Conservation (phyloP, 2,888 invertebrate genomes). For the Drosophila parthenogenetica region DNA sequence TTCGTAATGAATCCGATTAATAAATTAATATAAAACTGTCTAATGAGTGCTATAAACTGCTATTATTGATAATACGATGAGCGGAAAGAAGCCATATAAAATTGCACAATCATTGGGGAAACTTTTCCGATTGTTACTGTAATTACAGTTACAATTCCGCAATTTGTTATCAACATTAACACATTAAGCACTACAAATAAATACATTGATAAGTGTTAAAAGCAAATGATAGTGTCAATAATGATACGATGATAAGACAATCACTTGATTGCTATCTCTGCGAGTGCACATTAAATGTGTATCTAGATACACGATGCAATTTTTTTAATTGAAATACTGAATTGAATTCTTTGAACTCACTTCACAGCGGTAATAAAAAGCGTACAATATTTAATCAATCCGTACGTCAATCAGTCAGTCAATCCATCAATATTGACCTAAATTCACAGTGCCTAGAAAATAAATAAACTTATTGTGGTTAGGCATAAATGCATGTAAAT, state of each 20-base stretch:
- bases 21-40: not conserved
- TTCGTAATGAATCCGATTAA: not conserved
- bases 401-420: conserved; percentile 23
- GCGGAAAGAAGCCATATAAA: conserved; percentile 33
- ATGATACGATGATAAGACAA: conserved; percentile 24
- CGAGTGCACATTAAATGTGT: conserved; percentile 6
- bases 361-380: conserved; percentile 34
- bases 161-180: conserved; percentile 18
- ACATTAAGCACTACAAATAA: conserved; percentile 6
- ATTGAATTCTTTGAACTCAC: not conserved
- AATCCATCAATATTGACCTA: conserved; percentile 63
- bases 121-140: conserved; percentile 25
- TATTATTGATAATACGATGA: conserved; percentile 22
- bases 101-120: conserved; percentile 35
- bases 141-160: not conserved
- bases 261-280: conserved; percentile 18
- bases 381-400: conserved; percentile 26
- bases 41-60: not conserved
- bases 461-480: conserved; percentile 41
- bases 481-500: conserved; percentile 40
- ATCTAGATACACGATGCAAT: not conserved
- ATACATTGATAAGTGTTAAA: conserved; percentile 11
- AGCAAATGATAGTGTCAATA: conserved; percentile 21
- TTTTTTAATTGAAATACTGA: not conserved
- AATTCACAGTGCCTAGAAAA: conserved; percentile 40